Conservation (phyloP, 2,888 invertebrate genomes). For the Falcaria lacertinaria region DNA sequence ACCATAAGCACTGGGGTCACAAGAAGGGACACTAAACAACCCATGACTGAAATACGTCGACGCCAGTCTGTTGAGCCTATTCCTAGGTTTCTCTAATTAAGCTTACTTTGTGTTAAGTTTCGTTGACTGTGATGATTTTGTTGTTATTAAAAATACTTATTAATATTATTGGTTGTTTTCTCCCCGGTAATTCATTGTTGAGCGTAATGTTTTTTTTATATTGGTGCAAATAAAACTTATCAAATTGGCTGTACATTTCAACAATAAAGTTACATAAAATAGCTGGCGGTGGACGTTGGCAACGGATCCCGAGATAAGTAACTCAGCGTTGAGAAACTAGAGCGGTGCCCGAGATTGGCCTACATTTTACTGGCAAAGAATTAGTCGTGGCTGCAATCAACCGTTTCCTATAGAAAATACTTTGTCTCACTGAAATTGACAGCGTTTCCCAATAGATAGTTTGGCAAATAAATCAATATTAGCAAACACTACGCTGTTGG, state of each 20-base stretch:
- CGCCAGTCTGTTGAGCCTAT: slow-evolving; percentile 46
- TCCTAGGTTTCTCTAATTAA: slow-evolving; percentile 53
- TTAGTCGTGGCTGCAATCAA: slow-evolving; percentile 69
- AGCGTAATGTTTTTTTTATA: slow-evolving; percentile 18
- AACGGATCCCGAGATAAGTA: slow-evolving; percentile 70
- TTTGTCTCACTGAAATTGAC: slow-evolving; percentile 57
- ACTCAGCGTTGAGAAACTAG: slow-evolving; percentile 73
- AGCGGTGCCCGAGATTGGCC: slow-evolving; percentile 69
- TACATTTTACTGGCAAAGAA: slow-evolving; percentile 62
- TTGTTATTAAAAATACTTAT: slow-evolving; percentile 44
- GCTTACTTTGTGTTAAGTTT: slow-evolving; percentile 47
- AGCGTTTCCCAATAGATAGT: slow-evolving; percentile 51
- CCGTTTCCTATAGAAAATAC: slow-evolving; percentile 63
- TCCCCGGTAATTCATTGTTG: slow-evolving; percentile 7
- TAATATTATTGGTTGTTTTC: slow-evolving; percentile 2
- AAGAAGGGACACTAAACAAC: slow-evolving; percentile 74
- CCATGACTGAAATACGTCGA: slow-evolving; percentile 26
- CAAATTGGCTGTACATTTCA: slow-evolving; percentile 68
- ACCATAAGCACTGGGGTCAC: slow-evolving; percentile 89
- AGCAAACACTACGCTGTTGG: slow-evolving; percentile 9
- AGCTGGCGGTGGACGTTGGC: slow-evolving; percentile 64
- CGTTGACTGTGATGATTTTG: slow-evolving; percentile 61
- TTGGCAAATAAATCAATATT: slow-evolving; percentile 11
- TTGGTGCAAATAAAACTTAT: slow-evolving; percentile 50
- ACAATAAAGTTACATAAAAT: slow-evolving; percentile 75